Evolutionary conservation across 30 jellyfish, hydroid and myxozoan species (phyloP), one percentile per base, ranked within the genome.

Genomic region (Sanderia malayensis): DNA sequence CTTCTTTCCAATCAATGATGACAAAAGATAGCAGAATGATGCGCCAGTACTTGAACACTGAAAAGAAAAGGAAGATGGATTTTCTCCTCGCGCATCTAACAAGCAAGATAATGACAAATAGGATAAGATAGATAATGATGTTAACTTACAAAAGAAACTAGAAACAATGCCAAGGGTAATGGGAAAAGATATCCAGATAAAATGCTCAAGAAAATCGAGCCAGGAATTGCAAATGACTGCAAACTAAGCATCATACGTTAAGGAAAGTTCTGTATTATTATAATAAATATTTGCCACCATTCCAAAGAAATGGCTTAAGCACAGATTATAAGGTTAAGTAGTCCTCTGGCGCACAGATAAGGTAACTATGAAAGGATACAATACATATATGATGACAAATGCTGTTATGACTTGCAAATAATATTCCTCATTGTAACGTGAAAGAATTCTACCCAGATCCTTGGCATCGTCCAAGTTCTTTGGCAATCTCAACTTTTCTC

Each of bases 161-260:
- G 70, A 65, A 80, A 87, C 44, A 87, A 52, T 33, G 96, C 96
- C 45, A 79, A 49, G 22, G 96, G 96, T 31, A 87, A 87, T 24
- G 95, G 96, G 44, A 87, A 87, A 0, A 87, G 71, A 71, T 59
- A 87, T 7, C 96, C 96, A 46, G 96, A 87, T 44, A 87, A 79
- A 28, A 87, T 87, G 44, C 96, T 87, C 0, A 87, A 77, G 79
- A 87, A 87, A 4, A 87, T 87, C 24, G 96, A 87, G 25, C 96
- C 96, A 71, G 96, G 96, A 64, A 87, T 87, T 7, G 96, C 96
- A 58, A 87, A 87, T 49, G 96, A 83, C 26, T 87, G 93, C 67
- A 87, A 63, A 28, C 92, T 80, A 70, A 25, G n/a, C 10, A 9
- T 2, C 26, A 46, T 46, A n/a, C n/a, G n/a, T n/a, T n/a, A n/a